These are phyloP conservation scores for Paguma larvata DNA, from an alignment of 2,797 vertebrate genomes.

Conservation along the genomic window DNA sequence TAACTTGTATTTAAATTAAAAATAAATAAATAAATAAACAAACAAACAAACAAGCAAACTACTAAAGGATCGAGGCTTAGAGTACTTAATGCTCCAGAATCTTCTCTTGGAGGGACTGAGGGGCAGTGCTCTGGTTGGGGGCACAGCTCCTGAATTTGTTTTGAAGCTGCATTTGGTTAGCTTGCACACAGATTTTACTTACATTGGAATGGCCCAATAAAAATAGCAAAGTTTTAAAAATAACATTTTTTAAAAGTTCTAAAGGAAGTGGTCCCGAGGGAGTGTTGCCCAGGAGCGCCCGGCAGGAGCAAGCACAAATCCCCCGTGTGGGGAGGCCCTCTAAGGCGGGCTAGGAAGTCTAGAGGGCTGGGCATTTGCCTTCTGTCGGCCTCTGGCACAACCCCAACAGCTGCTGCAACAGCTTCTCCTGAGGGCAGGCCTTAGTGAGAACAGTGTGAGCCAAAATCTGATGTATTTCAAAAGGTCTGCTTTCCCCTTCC, in stretches of 20 bases:
- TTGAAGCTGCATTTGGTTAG: not conserved
- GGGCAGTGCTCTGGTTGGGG: not conserved
- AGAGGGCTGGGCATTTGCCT: not conserved
- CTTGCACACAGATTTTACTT: not conserved
- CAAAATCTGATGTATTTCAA: slow-evolving; percentile 17
- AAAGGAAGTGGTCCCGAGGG: not conserved
- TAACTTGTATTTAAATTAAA: too few species aligned
- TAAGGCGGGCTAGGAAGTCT: not conserved
- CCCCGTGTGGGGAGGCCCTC: not conserved
- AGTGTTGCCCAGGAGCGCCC: not conserved
- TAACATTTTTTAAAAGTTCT: not conserved
- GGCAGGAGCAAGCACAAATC: not conserved
- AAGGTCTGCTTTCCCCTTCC: not conserved
- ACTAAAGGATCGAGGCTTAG: not conserved
- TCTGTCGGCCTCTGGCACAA: not conserved
- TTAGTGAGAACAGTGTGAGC: not conserved
- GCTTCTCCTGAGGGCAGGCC: not conserved
- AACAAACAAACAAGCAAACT: too few species aligned
- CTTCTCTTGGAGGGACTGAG: not conserved
- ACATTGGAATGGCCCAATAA: not conserved
- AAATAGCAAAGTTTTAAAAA: slow-evolving; percentile 32
- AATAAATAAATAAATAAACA: too few species aligned
- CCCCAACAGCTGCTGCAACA: not conserved
- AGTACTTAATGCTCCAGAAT: not conserved
- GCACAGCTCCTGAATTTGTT: not conserved